Base-by-base conservation (phyloP, 2,888 invertebrate genomes). In the Blastobasis adustella region DNA sequence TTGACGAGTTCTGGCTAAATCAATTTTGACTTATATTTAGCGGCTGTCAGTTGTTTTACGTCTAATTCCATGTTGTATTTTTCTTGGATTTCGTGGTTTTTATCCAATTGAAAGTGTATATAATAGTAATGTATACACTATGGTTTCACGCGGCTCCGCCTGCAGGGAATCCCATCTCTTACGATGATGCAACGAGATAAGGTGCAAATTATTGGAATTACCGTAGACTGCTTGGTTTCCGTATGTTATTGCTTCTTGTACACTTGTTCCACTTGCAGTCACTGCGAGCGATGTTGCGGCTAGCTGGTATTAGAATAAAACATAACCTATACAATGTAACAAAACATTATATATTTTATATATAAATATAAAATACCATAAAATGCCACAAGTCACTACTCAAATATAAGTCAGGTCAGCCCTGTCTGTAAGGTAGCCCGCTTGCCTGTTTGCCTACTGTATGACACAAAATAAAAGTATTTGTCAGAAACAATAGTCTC, bases 11-110 rank as follows among this genome's bases (percentile, higher is more conserved):
- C 49, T 47, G 43, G 51, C 50, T 45, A 49, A 46, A 53, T 49
- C 23, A 23, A 23, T 23, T 23, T 23, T 23, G 23, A 23, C 23
- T 23, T 75, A 72, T 71, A 76, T 73, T 75, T 75, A 74, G 82
- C 87, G 85, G 82, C 82, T 88, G 87, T 88, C 87, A 88, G 77
- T 82, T 86, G 85, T 87, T 88, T 85, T 86, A 86, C 85, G 84
- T 80, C 78, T 77, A 63, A 77, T 67, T 67, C 67, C 70, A 71
- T 64, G 62, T 57, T 47, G 50, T 54, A 58, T 54, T 62, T 65
- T 65, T 67, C 59, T 65, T 56, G 65, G 62, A 63, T 23, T 23
- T 23, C 23, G 23, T 23, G 23, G 23, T 23, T 2, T 23, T 23
- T 65, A 61, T 57, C 53, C 51, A 53, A 53, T 54, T 58, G 65